Evolutionary conservation across 2,113 vertebrate species (phyloP).

Genomic region (Cyphomyrus discorhynchus): DNA sequence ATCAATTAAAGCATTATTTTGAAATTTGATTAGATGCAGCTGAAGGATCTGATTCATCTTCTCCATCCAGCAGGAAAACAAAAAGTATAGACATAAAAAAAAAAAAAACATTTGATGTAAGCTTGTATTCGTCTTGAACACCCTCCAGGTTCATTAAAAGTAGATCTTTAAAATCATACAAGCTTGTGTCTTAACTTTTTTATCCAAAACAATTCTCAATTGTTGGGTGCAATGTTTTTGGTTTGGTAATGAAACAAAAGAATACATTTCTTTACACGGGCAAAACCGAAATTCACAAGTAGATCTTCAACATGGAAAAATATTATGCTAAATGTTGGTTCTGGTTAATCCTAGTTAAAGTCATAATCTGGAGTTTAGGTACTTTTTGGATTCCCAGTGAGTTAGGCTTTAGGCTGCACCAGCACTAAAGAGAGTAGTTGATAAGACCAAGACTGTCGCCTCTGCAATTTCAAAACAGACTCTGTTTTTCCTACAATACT

Average conservation of each 20-base stretch:
- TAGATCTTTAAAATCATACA: not conserved
- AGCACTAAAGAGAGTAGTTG: not conserved
- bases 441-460: not conserved
- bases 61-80: slow-evolving; percentile 76
- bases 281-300: not conserved
- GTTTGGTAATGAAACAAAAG: not conserved
- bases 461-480: not conserved
- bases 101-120: slow-evolving; percentile 70
- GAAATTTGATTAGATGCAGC: slow-evolving; percentile 86
- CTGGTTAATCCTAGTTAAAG: not conserved
- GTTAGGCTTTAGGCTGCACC: not conserved
- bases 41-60: slow-evolving; percentile 85
- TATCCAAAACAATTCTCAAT: not conserved
- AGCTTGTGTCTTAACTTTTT: not conserved
- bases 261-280: not conserved
- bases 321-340: not conserved
- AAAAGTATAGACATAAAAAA: slow-evolving; percentile 51
- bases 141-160: slow-evolving; percentile 30
- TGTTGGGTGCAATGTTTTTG: not conserved
- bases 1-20: slow-evolving; percentile 90
- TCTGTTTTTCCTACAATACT: not conserved
- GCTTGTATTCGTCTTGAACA: slow-evolving; percentile 56
- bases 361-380: not conserved
- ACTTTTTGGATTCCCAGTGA: not conserved
- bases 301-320: not conserved